These are phyloP conservation scores for Drosophila anceps DNA, from an alignment of 2,888 invertebrate genomes.

Conservation along the genomic window DNA sequence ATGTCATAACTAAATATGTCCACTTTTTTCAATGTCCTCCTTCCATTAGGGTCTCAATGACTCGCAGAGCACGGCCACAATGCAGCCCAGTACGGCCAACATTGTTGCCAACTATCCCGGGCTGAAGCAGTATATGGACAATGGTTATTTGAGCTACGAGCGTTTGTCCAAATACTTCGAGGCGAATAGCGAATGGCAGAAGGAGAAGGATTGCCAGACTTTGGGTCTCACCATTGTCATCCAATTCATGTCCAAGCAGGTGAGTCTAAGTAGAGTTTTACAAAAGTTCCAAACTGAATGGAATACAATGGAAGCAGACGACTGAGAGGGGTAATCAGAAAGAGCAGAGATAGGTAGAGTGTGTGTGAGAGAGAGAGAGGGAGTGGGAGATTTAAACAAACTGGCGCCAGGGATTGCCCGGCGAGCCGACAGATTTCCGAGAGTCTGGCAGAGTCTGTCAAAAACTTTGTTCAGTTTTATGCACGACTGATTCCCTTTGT, in stretches of 20 bases:
- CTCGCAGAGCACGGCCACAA: constrained; percentile 6
- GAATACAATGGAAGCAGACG: not conserved
- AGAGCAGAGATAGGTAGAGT: not conserved
- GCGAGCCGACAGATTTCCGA: constrained; percentile 17
- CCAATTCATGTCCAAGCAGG: constrained; percentile 92
- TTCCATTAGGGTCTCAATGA: constrained; percentile 3
- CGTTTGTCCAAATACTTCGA: constrained; percentile 63
- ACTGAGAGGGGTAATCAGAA: constrained; percentile 2
- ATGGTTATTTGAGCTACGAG: constrained; percentile 69
- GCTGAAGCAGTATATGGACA: constrained; percentile 51
- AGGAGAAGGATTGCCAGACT: constrained; percentile 87
- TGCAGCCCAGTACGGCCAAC: constrained; percentile 18
- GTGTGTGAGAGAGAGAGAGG: not conserved
- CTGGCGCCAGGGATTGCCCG: constrained; percentile 63
- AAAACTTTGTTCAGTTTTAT: constrained; percentile 41
- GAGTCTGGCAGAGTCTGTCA: constrained; percentile 17
- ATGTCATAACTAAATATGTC: not conserved
- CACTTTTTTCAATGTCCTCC: not conserved
- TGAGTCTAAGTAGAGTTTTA: constrained; percentile 84
- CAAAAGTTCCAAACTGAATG: constrained; percentile 9
- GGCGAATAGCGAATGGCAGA: constrained; percentile 30
- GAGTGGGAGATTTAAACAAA: constrained; percentile 33
- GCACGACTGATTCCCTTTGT: constrained; percentile 50
- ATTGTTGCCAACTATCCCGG: constrained; percentile 41
- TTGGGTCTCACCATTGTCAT: constrained; percentile 94